Base-by-base conservation (phyloP, 2,113 vertebrate genomes). In the Bubalus kerabau region DNA sequence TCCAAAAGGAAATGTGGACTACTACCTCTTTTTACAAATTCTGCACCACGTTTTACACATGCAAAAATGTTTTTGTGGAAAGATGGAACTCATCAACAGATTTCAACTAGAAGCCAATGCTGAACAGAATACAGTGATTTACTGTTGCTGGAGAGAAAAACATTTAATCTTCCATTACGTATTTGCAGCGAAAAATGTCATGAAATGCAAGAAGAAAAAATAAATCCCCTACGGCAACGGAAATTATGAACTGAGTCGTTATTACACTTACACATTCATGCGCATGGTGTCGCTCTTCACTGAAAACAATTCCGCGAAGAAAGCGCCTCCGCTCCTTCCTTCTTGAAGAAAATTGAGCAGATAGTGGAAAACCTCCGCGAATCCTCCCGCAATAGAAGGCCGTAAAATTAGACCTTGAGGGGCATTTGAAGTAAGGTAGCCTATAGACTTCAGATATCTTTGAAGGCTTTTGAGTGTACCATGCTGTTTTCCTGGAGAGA, bases 271-370 rank as follows among this genome's bases (percentile, higher is more conserved):
- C 97, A 83, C 88, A 64, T 82, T 95, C 64, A 56, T 95, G 93
- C 98, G 60, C 98, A 94, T 96, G 98, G 98, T 98, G 98, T 98
- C 98, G 97, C 98, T 98, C 96, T 98, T 97, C 93, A 88, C 98
- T 98, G 98, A 97, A 54, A 95, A 95, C 52, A 36, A 43, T 87
- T 91, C 28, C 19, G 13, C 10, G 16, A 97, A 93, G 71, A 92
- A 90, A 26, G 80, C 19, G 54, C 82, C 78, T 46, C 67, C 1
- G 48, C 40, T 94, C 87, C 90, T 82, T 96, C 82, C 91, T 90
- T 83, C 52, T 59, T 80, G 74, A 43, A 36, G 87, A 91, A 89
- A 95, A 96, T 50, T 76, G 26, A 36, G 7, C 78, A 87, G 62
- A 10, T 36, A 89, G 59, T 64, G 52, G 43, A 67, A 87, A 87